Evolutionary conservation across 2,888 invertebrate species (phyloP), one percentile per base, ranked within the genome.

Genomic region (Homarus gammarus): DNA sequence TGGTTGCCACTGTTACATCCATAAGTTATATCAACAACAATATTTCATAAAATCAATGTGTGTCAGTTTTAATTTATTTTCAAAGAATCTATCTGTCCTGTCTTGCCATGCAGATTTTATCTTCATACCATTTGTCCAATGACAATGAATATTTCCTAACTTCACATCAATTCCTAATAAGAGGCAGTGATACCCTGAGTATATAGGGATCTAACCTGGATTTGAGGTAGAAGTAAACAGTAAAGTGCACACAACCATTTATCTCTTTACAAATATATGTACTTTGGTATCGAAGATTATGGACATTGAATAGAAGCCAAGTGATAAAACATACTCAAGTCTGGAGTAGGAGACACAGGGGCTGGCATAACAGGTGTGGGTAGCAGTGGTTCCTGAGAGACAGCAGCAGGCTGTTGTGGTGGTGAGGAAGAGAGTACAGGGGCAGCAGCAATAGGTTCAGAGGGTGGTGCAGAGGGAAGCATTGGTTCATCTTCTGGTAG

Each of bases 321-420:
- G 1, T 56, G 33, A 56, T 40, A 64, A 64, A 73, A 84, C 84
- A 33, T 84, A 84, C 84, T 73, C 31, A 56, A 56, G 27, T 84
- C 84, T 56, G 84, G 51, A 18, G 51, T 27, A 72, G 84, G 38
- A 15, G 84, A 77, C n/a, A 38, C 31, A 49, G 77, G 49, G 6
- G 77, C 49, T 77, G 77, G 56, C 31, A 56, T 18, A 38, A 81
- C 70, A 40, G 72, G 79, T 27, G 73, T 51, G 38, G 87, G 81
- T 31, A 85, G 40, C 40, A 85, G 40, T 15, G 38, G 64, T 44
- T 70, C 51, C 27, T 18, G 33, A 33, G 83, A 64, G 56, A 56
- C 5, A 2, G 49, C 31, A 10, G 31, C 2, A 36, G 64, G n/a
- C 1, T 44, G 40, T 8, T 33, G 36, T 18, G 81, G 64, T 36